Conservation (phyloP, 2,888 invertebrate genomes). For the Phortica okadai region DNA sequence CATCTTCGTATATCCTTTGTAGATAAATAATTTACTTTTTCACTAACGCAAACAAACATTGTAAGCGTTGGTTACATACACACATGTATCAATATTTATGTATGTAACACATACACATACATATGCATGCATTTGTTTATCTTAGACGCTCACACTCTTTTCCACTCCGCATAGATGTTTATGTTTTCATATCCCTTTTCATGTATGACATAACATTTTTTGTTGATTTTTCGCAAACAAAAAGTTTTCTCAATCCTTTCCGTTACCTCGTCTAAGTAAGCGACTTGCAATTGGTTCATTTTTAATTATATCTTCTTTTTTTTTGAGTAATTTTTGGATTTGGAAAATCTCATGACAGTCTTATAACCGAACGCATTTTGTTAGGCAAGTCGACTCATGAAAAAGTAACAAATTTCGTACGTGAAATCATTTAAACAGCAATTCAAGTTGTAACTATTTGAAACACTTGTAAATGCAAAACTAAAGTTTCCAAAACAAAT, state of each 20-base stretch:
- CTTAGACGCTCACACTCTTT: slow-evolving; percentile 40
- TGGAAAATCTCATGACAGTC: background rate
- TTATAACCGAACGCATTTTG: no score
- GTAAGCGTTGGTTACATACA: slow-evolving; percentile 27
- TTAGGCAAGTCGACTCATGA: background rate
- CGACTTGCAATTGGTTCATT: background rate
- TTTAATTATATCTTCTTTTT: background rate
- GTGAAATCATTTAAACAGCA: slow-evolving; percentile 20
- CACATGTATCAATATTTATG: slow-evolving; percentile 33
- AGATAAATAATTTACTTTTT: slow-evolving; percentile 72
- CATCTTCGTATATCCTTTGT: slow-evolving; percentile 53
- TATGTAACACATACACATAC: background rate
- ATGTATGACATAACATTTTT: slow-evolving; percentile 32
- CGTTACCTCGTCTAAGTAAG: no score
- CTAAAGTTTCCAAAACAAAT: background rate
- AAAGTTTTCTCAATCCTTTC: slow-evolving; percentile 53
- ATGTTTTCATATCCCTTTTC: slow-evolving; percentile 23
- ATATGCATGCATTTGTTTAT: slow-evolving; percentile 60
- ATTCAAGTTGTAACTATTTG: slow-evolving; percentile 11
- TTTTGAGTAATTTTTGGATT: background rate
- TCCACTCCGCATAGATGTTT: background rate
- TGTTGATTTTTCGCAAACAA: slow-evolving; percentile 64
- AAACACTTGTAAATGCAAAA: background rate
- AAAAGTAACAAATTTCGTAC: background rate
- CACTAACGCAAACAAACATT: slow-evolving; percentile 66